Evolutionary conservation across 2,113 vertebrate genomes (phyloP).

Genomic region (Entomyzon cyanotis): DNA sequence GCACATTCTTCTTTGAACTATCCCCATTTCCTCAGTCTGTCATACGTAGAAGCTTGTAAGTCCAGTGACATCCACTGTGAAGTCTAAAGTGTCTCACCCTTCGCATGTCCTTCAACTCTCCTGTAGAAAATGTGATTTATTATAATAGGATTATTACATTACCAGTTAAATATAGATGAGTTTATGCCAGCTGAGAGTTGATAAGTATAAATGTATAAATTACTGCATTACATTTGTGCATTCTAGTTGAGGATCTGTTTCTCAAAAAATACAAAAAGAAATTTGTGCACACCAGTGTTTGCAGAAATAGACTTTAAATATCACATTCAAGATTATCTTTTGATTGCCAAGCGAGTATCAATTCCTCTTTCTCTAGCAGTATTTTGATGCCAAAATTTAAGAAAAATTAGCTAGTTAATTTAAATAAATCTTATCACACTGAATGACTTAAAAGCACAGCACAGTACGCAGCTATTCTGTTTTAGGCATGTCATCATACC

Average conservation of each 20-base stretch:
- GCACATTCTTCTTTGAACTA: neutral
- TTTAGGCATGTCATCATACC: neutral
- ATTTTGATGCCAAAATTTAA: neutral
- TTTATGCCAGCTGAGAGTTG: neutral
- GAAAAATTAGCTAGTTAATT: neutral
- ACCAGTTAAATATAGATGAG: neutral
- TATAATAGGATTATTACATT: neutral
- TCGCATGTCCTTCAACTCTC: neutral
- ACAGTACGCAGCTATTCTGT: neutral
- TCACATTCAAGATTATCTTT: neutral
- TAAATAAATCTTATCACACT: neutral
- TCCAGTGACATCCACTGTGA: neutral
- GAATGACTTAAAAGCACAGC: neutral
- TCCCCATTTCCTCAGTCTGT: neutral
- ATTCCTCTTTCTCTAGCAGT: neutral
- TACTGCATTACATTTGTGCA: neutral
- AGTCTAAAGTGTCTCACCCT: neutral
- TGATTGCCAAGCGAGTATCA: neutral
- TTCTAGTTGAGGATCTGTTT: neutral
- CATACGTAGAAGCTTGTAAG: neutral
- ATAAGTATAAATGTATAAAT: neutral
- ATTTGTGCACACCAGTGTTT: neutral
- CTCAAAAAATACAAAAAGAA: neutral
- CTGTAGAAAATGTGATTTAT: neutral
- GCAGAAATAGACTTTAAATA: neutral